Evolutionary conservation across 1,140 invertebrate genomes (phyloP).

Genomic region (Lucilia sericata): DNA sequence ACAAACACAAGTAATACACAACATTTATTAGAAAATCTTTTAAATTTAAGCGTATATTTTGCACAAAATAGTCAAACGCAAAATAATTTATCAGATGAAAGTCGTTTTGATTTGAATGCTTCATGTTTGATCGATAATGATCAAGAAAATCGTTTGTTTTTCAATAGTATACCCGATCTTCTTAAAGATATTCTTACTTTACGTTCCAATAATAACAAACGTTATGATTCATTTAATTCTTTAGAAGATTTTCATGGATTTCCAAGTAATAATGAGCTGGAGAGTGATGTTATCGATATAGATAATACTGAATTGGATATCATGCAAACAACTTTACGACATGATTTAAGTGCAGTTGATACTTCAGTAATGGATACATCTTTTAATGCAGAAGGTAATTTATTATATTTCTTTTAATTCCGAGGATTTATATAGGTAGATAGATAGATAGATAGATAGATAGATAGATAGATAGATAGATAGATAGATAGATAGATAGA

Average conservation of each 20-base stretch:
- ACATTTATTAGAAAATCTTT: slow-evolving; percentile 46
- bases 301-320: no score
- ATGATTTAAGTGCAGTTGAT: no score
- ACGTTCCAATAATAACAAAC: background rate
- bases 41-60: slow-evolving; percentile 47
- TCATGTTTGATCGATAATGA: background rate
- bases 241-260: slow-evolving; percentile 45
- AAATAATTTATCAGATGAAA: background rate
- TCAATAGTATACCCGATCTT: background rate
- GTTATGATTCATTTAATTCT: slow-evolving; percentile 30
- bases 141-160: background rate
- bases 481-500: no score
- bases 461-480: no score
- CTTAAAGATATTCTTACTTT: background rate
- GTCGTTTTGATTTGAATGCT: no score
- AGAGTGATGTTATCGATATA: no score
- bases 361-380: no score
- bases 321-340: no score
- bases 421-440: no score
- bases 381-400: background rate
- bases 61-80: slow-evolving; percentile 1
- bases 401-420: background rate
- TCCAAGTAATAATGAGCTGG: background rate
- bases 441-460: no score
- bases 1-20: slow-evolving; percentile 13